Percentiles rank a stretch among this genome's conserved stretches.
phyloP scores from a whole-genome alignment of 1,140 invertebrate genomes.

The Theocolax elegans region DNA sequence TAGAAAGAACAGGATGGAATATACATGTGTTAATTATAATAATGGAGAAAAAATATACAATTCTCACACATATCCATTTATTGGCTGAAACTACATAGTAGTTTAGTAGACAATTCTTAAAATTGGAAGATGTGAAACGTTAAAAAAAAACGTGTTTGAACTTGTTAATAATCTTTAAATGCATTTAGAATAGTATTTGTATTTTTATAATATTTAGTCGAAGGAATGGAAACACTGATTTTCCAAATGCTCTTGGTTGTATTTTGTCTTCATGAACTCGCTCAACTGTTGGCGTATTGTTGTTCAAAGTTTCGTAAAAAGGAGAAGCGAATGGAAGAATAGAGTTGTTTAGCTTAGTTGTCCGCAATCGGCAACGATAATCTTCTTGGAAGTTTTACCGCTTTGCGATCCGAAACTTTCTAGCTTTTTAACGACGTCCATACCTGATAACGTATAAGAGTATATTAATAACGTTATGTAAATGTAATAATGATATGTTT shows the following conservation, averaged over 20 bases:
- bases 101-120: slow-evolving; percentile 32
- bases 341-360: slow-evolving; percentile 70
- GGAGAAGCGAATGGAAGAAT: slow-evolving; percentile 1
- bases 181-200: slow-evolving; percentile 26
- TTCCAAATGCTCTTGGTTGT: slow-evolving; percentile 12
- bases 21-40: too few relatives aligned
- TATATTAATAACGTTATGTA: too few relatives aligned
- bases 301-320: slow-evolving; percentile 7
- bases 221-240: slow-evolving; percentile 22
- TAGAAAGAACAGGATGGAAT: too few relatives aligned
- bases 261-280: slow-evolving; percentile 17
- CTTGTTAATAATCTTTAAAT: slow-evolving; percentile 29
- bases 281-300: not conserved
- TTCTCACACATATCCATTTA: slow-evolving; percentile 39
- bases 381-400: slow-evolving; percentile 85
- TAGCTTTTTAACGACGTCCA: slow-evolving; percentile 85
- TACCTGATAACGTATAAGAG: slow-evolving; percentile 65
- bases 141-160: slow-evolving; percentile 36
- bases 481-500: too few relatives aligned
- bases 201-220: slow-evolving; percentile 1
- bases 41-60: slow-evolving; percentile 1
- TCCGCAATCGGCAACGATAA: slow-evolving; percentile 84
- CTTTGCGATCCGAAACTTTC: slow-evolving; percentile 83
- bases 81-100: slow-evolving; percentile 42
- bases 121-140: slow-evolving; percentile 37